Evolutionary conservation across 2,113 vertebrate genomes (phyloP).

Genomic region (Equus przewalskii): DNA sequence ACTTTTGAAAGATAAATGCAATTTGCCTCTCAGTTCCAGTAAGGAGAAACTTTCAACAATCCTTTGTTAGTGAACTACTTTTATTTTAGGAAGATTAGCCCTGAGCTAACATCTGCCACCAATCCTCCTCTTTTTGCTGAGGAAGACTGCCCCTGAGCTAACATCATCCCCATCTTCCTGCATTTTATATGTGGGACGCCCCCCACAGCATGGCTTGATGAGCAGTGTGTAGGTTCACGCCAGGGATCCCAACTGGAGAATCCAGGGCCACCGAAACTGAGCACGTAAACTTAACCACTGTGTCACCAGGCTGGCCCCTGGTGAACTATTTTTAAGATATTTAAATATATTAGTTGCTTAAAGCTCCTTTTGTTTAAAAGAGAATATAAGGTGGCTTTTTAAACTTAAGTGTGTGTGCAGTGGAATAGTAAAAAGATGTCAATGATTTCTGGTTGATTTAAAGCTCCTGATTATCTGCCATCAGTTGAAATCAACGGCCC

Average conservation of each 20-base stretch:
- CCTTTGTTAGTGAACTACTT: neutral
- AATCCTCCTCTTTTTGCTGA: too few species aligned
- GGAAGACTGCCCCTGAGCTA: too few species aligned
- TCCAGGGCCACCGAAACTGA: too few species aligned
- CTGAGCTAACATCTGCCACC: too few species aligned
- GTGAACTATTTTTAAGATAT: neutral
- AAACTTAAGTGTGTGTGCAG: neutral
- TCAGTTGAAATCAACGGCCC: neutral
- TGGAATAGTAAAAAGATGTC: neutral
- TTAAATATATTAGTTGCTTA: neutral
- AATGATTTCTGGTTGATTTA: neutral
- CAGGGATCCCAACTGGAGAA: too few species aligned
- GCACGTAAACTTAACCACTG: too few species aligned
- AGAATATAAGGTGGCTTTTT: neutral
- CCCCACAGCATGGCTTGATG: too few species aligned
- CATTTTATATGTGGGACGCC: too few species aligned
- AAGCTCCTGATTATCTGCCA: neutral
- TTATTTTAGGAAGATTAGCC: neutral
- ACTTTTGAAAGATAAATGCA: neutral
- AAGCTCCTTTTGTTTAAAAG: neutral
- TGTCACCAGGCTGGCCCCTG: too few species aligned
- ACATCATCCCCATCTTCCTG: too few species aligned
- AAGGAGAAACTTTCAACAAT: neutral
- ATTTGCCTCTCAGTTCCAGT: neutral
- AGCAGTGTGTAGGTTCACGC: too few species aligned